Conservation (phyloP, 2,797 vertebrate genomes). For the Poeciliopsis presidionis region DNA sequence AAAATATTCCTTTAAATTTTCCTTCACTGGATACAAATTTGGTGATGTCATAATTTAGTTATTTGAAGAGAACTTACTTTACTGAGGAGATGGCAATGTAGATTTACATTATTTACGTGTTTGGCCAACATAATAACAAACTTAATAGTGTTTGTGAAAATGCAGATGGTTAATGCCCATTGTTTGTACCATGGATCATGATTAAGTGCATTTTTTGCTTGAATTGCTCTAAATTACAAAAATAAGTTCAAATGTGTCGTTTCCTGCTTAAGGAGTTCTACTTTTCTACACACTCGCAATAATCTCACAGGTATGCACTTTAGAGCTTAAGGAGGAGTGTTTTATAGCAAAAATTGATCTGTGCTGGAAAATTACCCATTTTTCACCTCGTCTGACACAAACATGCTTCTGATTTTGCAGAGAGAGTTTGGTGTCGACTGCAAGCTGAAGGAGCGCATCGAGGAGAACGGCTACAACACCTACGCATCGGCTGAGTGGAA, state of each 20-base stretch:
- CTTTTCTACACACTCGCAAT: not conserved
- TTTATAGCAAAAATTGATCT: conserved; percentile 4
- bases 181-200: not conserved
- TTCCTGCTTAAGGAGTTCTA: not conserved
- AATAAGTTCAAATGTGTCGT: not conserved
- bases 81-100: not conserved
- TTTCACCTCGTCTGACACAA: conserved; percentile 30
- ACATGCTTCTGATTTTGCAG: conserved; percentile 66
- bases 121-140: not conserved
- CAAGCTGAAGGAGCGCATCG: conserved; percentile 94
- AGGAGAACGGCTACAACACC: conserved; percentile 98
- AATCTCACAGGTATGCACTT: not conserved
- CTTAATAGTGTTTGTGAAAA: not conserved
- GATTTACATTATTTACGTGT: not conserved
- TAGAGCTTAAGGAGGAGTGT: not conserved
- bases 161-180: not conserved
- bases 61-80: not conserved
- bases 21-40: not conserved
- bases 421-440: conserved; percentile 92
- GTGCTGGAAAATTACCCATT: conserved; percentile 19
- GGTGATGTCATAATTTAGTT: not conserved
- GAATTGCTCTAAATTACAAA: not conserved
- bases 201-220: not conserved
- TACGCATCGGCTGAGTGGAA: conserved; percentile 93
- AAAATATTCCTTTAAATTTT: not conserved